A percentile compares a stretch with the other conserved stretches of the same genome.
Conservation (phyloP, 2,113 vertebrate species). For the Dendropsophus ebraccatus region DNA sequence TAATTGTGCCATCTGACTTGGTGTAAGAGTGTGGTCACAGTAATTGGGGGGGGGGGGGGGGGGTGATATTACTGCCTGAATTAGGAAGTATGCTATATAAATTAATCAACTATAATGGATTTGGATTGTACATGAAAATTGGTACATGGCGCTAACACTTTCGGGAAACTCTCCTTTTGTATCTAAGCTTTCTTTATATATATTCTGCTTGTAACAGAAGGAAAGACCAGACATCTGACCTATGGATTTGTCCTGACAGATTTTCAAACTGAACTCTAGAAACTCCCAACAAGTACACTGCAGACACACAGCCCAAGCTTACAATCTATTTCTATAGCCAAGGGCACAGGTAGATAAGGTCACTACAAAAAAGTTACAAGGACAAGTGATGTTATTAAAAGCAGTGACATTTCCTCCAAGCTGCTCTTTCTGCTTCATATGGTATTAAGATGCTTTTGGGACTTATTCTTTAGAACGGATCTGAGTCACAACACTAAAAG, state of each 20-base stretch:
- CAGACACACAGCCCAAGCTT: neutral
- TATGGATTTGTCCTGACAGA: neutral
- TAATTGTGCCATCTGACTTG: too few species aligned
- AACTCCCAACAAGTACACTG: neutral
- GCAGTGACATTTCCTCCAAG: slow-evolving; percentile 48
- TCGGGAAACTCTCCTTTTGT: neutral
- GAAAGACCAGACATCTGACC: neutral
- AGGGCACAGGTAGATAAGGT: slow-evolving; percentile 21
- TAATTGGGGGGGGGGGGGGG: too few species aligned
- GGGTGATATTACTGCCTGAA: too few species aligned
- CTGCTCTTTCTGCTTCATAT: slow-evolving; percentile 18
- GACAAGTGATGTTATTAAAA: slow-evolving; percentile 44
- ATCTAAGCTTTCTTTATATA: neutral
- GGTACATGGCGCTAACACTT: neutral
- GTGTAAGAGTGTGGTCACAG: too few species aligned
- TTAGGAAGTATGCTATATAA: too few species aligned
- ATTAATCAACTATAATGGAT: too few species aligned
- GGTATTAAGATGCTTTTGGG: slow-evolving; percentile 18
- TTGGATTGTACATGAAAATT: neutral
- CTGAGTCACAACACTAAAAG: slow-evolving; percentile 3
- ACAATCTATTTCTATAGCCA: slow-evolving; percentile 19
- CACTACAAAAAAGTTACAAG: slow-evolving; percentile 25
- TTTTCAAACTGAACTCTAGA: neutral
- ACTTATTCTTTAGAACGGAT: neutral
- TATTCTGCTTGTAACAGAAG: neutral